A percentile compares a stretch with the other conserved stretches of the same genome.
Conservation (phyloP, 2,113 vertebrate genomes). For the Clinocottus analis region DNA sequence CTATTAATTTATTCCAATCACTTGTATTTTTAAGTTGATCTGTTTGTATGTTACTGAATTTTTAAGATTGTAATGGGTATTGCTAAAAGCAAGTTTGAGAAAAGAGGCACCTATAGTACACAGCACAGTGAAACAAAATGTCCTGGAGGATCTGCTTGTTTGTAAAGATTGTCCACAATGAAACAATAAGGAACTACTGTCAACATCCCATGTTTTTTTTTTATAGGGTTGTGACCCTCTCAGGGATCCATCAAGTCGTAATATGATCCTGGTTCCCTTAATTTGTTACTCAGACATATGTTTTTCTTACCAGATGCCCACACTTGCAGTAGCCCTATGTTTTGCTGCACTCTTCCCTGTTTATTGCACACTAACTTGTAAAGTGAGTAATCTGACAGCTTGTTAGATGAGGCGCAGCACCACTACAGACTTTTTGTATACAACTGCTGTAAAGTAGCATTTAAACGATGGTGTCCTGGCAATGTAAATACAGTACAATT, state of each 20-base stretch:
- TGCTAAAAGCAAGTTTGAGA: conserved; percentile 50
- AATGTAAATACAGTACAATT: conserved; percentile 80
- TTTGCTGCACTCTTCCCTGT: conserved; percentile 71
- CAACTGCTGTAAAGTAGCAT: conserved; percentile 82
- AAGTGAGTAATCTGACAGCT: conserved; percentile 63
- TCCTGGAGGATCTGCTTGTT: conserved; percentile 48
- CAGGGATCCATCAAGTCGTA: conserved; percentile 81
- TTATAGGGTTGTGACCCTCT: conserved; percentile 74
- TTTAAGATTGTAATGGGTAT: conserved; percentile 35
- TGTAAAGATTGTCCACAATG: conserved; percentile 44
- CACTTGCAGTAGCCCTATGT: conserved; percentile 72
- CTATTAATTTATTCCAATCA: conserved; percentile 78
- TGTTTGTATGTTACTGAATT: conserved; percentile 71
- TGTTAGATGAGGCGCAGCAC: conserved; percentile 59
- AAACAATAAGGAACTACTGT: conserved; percentile 60
- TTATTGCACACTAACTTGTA: conserved; percentile 74
- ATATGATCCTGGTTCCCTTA: conserved; percentile 58
- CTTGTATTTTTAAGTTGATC: conserved; percentile 47
- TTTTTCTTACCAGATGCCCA: conserved; percentile 37
- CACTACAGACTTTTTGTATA: conserved; percentile 68
- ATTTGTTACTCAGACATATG: conserved; percentile 48
- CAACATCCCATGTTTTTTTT: conserved; percentile 68
- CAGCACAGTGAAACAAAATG: conserved; percentile 53
- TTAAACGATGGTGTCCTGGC: conserved; percentile 72
- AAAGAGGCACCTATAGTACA: conserved; percentile 31